phyloP scores from a whole-genome alignment of 2,888 invertebrate species.

The Orthonychiurus folsomi region DNA sequence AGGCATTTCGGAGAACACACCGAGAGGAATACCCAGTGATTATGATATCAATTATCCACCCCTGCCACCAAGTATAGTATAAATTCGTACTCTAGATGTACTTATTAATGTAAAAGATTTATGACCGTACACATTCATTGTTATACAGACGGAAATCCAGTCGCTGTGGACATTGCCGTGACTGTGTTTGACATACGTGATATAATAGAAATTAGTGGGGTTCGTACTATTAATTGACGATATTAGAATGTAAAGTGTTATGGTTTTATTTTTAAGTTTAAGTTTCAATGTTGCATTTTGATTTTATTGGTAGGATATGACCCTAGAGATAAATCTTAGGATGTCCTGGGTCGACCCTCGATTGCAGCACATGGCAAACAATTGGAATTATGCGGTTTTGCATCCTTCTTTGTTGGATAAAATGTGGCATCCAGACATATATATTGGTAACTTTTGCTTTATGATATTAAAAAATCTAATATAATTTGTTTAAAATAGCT shows the following conservation, averaged over 20 bases:
- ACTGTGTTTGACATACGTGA: conserved; percentile 39
- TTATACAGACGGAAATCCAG: conserved; percentile 25
- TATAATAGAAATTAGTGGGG: conserved; percentile 39
- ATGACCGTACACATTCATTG: background rate
- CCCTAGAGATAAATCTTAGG: conserved; percentile 40
- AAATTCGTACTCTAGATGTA: no score
- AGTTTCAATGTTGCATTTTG: background rate
- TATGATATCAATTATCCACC: background rate
- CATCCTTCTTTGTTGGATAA: conserved; percentile 37
- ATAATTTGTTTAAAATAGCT: no score
- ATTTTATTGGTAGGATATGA: conserved; percentile 33
- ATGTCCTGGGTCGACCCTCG: conserved; percentile 40
- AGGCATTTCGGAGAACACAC: no score
- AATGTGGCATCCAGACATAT: conserved; percentile 40
- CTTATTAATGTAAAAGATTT: background rate
- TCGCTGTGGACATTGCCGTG: conserved; percentile 36
- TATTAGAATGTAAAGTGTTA: background rate
- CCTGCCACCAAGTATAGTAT: background rate
- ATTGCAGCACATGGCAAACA: conserved; percentile 23
- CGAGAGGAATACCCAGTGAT: background rate
- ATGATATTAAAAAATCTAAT: no score
- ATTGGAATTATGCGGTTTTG: conserved; percentile 26
- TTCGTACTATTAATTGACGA: conserved; percentile 18
- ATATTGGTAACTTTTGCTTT: conserved; percentile 35
- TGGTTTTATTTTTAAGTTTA: background rate